These are phyloP conservation scores for human (Homo sapiens) DNA, from an alignment of 2,113 vertebrate species.

Conservation along the genomic window DNA sequence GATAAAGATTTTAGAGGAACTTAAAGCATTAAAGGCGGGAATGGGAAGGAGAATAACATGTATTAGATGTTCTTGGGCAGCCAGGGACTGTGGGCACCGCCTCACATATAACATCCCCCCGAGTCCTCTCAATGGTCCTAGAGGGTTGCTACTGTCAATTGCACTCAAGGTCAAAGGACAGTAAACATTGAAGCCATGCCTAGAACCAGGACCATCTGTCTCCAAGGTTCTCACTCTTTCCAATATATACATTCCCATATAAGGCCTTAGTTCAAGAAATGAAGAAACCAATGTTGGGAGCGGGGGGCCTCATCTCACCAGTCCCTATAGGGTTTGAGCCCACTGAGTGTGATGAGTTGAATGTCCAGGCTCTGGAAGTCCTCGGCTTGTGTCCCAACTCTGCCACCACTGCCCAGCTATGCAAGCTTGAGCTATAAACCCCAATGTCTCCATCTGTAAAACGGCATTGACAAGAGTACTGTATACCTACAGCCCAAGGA, in stretches of 20 bases:
- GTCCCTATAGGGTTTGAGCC: too few species aligned
- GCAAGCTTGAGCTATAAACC: not conserved
- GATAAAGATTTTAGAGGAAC: not conserved
- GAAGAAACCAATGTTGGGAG: not conserved
- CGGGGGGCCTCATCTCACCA: not conserved
- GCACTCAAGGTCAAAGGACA: not conserved
- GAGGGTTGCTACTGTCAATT: not conserved
- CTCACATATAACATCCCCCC: rapidly evolving
- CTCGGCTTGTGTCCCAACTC: not conserved
- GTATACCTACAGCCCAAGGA: too few species aligned
- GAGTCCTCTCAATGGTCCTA: not conserved
- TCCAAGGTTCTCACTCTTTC: not conserved
- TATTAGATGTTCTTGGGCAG: not conserved
- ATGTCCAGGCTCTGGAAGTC: not conserved
- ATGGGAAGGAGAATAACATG: too few species aligned
- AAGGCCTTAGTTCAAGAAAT: not conserved
- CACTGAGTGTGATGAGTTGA: rapidly evolving
- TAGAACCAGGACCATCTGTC: not conserved
- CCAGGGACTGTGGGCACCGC: not conserved
- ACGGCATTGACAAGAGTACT: not conserved
- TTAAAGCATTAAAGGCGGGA: not conserved
- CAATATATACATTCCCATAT: too few species aligned
- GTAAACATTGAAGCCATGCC: not conserved
- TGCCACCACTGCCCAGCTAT: not conserved
- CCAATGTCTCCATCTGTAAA: not conserved